Evolutionary conservation across 2,888 invertebrate genomes (phyloP).

Genomic region (Parelbella ahira): DNA sequence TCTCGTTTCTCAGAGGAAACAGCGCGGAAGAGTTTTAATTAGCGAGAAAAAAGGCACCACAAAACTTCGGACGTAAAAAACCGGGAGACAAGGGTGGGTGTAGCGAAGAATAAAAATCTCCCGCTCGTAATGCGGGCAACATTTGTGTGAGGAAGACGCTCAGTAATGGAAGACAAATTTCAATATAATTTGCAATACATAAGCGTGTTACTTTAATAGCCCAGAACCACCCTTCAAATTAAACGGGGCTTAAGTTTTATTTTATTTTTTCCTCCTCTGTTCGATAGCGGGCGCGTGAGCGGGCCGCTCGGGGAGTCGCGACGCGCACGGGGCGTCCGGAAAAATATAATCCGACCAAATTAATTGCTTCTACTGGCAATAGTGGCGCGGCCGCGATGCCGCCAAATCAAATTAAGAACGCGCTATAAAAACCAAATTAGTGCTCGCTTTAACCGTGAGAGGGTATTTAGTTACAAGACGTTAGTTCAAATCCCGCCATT

Average conservation of each 20-base stretch:
- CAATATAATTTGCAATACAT: constrained; percentile 82
- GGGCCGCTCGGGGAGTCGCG: constrained; percentile 42
- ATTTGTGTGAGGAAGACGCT: constrained; percentile 80
- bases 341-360: constrained; percentile 81
- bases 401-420: constrained; percentile 81
- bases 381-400: constrained; percentile 75
- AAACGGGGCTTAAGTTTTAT: constrained; percentile 81
- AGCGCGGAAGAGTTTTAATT: constrained; percentile 81
- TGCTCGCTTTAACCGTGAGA: constrained; percentile 80
- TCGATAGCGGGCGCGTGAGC: constrained; percentile 62
- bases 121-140: constrained; percentile 79
- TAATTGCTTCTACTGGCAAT: constrained; percentile 79
- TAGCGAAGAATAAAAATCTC: constrained; percentile 74
- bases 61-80: constrained; percentile 77
- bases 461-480: constrained; percentile 81
- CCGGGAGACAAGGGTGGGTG: constrained; percentile 77
- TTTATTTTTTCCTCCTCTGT: constrained; percentile 75
- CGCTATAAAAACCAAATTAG: constrained; percentile 82
- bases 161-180: constrained; percentile 81
- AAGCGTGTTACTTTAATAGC: constrained; percentile 82
- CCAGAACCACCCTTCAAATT: constrained; percentile 82
- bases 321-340: constrained; percentile 50
- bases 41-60: constrained; percentile 76
- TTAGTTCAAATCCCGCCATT: constrained; percentile 80
- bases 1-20: constrained; percentile 77